These are phyloP conservation scores for Theonella swinhoei DNA, from an alignment of 37 sponge, comb jelly and placozoan genomes.

Conservation along the genomic window DNA sequence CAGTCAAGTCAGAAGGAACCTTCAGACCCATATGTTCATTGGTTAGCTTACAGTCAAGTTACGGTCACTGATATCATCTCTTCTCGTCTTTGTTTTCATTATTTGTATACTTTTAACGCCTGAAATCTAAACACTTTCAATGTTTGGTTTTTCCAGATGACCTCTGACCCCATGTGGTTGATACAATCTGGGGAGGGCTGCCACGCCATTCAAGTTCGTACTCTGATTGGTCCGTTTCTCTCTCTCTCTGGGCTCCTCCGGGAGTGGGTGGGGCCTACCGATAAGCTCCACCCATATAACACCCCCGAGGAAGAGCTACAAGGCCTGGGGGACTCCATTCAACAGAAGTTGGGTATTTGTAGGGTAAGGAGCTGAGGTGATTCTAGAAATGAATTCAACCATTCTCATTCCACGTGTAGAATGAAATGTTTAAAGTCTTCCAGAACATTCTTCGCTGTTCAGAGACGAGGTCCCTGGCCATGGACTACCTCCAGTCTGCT, in stretches of 20 bases:
- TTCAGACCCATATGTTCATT: conserved; percentile 65
- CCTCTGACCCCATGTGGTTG: conserved; percentile 37
- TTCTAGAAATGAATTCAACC: no score
- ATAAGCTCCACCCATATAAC: background rate
- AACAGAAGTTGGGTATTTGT: conserved; percentile 43
- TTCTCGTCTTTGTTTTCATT: conserved; percentile 1
- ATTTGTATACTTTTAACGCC: background rate
- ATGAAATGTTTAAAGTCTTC: conserved; percentile 55
- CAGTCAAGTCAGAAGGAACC: conserved; percentile 8
- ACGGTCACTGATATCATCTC: background rate
- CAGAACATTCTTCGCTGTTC: conserved; percentile 65
- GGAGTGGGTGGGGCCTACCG: conserved; percentile 7
- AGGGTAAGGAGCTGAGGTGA: conserved; percentile 28
- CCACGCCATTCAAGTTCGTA: conserved; percentile 5
- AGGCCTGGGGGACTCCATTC: conserved; percentile 4
- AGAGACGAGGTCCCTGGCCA: conserved; percentile 46
- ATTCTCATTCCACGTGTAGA: conserved; percentile 17
- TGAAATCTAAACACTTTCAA: background rate
- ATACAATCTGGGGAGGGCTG: conserved; percentile 18
- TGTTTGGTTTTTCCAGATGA: conserved; percentile 26
- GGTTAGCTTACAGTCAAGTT: conserved; percentile 23
- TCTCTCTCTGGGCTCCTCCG: conserved; percentile 60
- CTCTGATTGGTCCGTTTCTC: conserved; percentile 75
- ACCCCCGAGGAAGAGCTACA: background rate
- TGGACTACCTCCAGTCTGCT: conserved; percentile 63